Evolutionary conservation across 2,113 vertebrate species (phyloP).

Genomic region (Gallinago undulata): DNA sequence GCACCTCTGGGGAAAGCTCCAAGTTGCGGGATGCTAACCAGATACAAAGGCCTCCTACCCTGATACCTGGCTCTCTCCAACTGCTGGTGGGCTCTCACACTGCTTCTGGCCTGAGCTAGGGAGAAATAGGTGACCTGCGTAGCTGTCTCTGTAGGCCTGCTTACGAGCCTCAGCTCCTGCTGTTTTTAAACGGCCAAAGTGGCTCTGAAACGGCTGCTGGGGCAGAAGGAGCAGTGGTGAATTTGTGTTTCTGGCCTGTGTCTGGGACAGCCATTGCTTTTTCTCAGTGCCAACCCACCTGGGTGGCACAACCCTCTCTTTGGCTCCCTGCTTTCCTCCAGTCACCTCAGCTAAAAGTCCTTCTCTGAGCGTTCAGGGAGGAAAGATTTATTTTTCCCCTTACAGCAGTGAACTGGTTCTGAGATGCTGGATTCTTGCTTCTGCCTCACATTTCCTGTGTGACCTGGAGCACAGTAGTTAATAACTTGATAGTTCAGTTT

Average conservation of each 20-base stretch:
- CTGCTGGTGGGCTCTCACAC: neutral
- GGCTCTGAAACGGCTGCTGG: neutral
- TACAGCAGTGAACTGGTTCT: neutral
- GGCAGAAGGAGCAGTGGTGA: neutral
- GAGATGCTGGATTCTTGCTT: neutral
- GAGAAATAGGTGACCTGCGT: neutral
- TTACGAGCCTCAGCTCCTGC: neutral
- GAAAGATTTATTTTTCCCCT: neutral
- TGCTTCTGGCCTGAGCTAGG: neutral
- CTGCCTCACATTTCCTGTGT: neutral
- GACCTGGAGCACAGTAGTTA: neutral
- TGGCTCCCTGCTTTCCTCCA: neutral
- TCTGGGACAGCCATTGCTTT: neutral
- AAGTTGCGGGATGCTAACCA: no score
- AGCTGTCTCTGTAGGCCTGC: neutral
- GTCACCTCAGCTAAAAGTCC: neutral
- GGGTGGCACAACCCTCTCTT: neutral
- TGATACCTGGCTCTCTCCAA: accelerated
- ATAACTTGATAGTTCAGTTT: neutral
- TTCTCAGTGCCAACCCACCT: neutral
- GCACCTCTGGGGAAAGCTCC: neutral
- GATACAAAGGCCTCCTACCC: no score
- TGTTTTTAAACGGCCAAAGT: neutral
- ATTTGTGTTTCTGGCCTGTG: neutral
- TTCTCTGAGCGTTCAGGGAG: neutral